phyloP scores from a whole-genome alignment of 2,113 vertebrate species.

The Vulpes ferrilata region DNA sequence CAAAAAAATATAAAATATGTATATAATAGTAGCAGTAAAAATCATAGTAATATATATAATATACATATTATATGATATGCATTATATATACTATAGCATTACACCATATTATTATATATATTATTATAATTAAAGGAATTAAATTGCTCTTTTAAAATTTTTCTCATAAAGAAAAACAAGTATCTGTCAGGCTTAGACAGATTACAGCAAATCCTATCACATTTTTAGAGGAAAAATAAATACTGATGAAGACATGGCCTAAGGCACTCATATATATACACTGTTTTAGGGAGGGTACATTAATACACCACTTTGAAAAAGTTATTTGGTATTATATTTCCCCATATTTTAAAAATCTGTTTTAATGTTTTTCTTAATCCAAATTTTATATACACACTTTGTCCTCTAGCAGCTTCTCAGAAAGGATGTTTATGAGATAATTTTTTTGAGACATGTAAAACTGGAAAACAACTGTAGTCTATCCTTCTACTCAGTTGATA shows the following conservation, averaged over 20 bases:
- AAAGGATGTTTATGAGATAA: neutral
- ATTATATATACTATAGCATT: neutral
- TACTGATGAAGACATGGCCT: neutral
- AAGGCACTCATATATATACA: neutral
- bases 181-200: neutral
- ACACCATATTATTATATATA: neutral
- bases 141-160: neutral
- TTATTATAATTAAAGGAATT: slow-evolving; percentile 4
- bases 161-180: neutral
- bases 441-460: neutral
- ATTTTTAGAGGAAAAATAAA: neutral
- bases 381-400: neutral
- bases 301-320: neutral
- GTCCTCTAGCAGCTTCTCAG: neutral
- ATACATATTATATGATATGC: neutral
- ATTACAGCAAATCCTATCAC: neutral
- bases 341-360: neutral
- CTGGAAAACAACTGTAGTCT: neutral
- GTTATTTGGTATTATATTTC: neutral
- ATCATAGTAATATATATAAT: neutral
- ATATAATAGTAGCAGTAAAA: neutral
- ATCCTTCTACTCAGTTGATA: neutral
- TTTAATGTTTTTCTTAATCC: neutral
- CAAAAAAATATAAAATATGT: neutral
- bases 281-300: neutral